These are phyloP conservation scores for Molanna angustata DNA, from an alignment of 2,888 invertebrate species.

Conservation along the genomic window DNA sequence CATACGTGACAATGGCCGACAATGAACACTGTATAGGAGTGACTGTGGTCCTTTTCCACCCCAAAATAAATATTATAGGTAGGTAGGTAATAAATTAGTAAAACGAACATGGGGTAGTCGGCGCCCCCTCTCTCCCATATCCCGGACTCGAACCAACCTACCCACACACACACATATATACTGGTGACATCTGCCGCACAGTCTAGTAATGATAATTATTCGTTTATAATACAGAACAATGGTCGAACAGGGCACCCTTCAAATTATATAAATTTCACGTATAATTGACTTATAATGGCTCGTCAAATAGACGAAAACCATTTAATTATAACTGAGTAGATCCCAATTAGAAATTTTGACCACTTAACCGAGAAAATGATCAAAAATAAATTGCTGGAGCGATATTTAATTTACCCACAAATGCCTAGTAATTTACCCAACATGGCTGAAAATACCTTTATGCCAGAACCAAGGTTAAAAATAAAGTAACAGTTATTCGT, in stretches of 20 bases:
- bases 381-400: no score
- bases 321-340: not conserved
- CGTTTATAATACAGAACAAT: slow-evolving; percentile 19
- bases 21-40: slow-evolving; percentile 28
- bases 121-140: slow-evolving; percentile 5
- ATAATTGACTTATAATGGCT: slow-evolving; percentile 16
- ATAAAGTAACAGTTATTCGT: no score
- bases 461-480: no score
- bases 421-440: no score
- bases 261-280: slow-evolving; percentile 16
- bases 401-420: no score
- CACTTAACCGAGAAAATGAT: no score
- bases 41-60: slow-evolving; percentile 28
- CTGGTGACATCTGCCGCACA: slow-evolving; percentile 28
- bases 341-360: not conserved
- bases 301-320: not conserved
- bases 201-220: slow-evolving; percentile 24
- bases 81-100: slow-evolving; percentile 30
- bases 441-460: no score
- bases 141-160: no score
- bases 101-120: slow-evolving; percentile 26
- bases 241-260: slow-evolving; percentile 9
- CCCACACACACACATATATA: slow-evolving; percentile 9
- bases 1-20: slow-evolving; percentile 27
- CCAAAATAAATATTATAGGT: slow-evolving; percentile 21